Conservation (phyloP, 2,797 vertebrate species). For the Garrulus glandarius region DNA sequence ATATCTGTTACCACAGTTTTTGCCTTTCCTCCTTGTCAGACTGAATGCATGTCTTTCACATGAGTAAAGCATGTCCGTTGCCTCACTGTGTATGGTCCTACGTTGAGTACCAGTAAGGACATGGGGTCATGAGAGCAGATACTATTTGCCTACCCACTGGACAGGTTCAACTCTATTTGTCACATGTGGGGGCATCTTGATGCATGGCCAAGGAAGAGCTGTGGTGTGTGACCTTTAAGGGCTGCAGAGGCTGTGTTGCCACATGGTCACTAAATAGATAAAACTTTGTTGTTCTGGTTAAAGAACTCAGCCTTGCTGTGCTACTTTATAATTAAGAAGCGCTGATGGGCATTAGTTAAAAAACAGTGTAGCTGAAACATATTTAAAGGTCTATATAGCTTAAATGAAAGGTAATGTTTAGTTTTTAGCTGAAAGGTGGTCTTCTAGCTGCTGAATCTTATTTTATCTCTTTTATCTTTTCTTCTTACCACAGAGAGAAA, state of each 20-base stretch:
- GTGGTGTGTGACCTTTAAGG: neutral
- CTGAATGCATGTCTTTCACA: neutral
- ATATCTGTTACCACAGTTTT: neutral
- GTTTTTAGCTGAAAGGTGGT: neutral
- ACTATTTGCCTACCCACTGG: neutral
- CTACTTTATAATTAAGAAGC: neutral
- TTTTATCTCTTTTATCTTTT: neutral
- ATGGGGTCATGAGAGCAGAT: neutral
- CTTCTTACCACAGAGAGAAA: conserved; percentile 85
- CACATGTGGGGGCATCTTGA: neutral
- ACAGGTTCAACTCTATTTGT: neutral
- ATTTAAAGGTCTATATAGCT: neutral
- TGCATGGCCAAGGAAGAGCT: neutral
- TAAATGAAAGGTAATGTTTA: neutral
- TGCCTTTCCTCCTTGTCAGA: neutral
- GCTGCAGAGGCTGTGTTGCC: neutral
- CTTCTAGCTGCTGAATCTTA: neutral
- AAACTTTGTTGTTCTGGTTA: neutral
- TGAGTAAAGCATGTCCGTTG: neutral
- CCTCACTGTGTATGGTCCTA: neutral
- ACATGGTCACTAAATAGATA: neutral
- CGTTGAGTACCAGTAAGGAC: neutral
- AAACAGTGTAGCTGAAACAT: neutral
- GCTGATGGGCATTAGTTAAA: neutral
- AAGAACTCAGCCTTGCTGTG: neutral